Evolutionary conservation across 2,113 vertebrate species (phyloP), one percentile per base, ranked within the genome.

Genomic region (Aplodontia rufa): DNA sequence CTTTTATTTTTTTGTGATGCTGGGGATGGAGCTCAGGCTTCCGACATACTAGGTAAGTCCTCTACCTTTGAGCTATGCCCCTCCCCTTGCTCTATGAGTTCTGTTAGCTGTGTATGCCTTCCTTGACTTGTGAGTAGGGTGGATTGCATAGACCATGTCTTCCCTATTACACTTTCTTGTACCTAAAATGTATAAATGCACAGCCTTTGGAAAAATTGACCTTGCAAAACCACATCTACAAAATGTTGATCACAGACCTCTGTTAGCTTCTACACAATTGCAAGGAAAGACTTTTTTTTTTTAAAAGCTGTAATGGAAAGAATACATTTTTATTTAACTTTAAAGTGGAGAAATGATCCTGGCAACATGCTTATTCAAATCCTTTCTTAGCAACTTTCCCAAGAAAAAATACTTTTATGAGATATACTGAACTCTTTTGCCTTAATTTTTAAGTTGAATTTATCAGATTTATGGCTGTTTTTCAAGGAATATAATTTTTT

Each of bases 281-380:
- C 20, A 85, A 87, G 60, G 30, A 80, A 84, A 80, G 10, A 69
- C 1, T 40, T 72, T 45, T 32, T 60, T 37, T 64, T 51, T 45
- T 64, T n/a, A 1, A 2, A 30, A 72, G 28, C 28, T 68, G 45
- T 81, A 49, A 68, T 60, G n/a, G 20, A 85, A 96, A 75, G 42
- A 79, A 32, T 24, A 60, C 8, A 81, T 83, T 91, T 94, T 96
- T 85, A 74, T 94, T 96, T 85, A 79, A 51, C 35, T 87, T 96
- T 88, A 76, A 81, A 72, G 30, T 83, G 2, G 10, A 92, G 8
- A 81, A 83, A 62, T 58, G 24, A 78, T 22, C 5, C 45, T 75
- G 64, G 5, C n/a, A 78, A 62, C 75, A 72, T 75, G 8, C 30
- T 81, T 75, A 91, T 76, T 76, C 51, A 47, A 76, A 35, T 37